These are phyloP conservation scores for Lottia scabra DNA, from an alignment of 2,888 invertebrate genomes.

Conservation along the genomic window DNA sequence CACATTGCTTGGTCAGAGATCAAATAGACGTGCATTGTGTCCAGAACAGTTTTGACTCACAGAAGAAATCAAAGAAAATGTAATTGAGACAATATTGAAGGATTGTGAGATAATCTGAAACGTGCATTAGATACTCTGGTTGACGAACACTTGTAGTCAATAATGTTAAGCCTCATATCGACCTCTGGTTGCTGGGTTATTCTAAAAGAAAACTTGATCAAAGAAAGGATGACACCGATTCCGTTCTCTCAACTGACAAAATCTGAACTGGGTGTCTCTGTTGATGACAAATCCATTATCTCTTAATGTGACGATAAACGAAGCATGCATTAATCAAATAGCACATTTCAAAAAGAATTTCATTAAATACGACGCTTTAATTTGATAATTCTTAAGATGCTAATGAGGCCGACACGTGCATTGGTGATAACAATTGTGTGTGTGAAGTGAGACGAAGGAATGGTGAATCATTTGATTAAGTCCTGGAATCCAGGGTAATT, in stretches of 20 bases:
- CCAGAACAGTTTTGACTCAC: background rate
- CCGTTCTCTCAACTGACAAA: background rate
- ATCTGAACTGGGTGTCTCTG: background rate
- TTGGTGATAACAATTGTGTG: constrained; percentile 3
- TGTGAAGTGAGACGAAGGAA: background rate
- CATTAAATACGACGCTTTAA: constrained; percentile 1
- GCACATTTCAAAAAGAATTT: constrained; percentile 3
- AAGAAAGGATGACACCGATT: background rate
- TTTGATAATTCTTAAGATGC: constrained; percentile 4
- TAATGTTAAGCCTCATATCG: background rate
- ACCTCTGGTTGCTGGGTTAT: background rate
- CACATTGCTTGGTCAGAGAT: too few species aligned
- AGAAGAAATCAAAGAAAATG: background rate
- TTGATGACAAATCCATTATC: constrained; percentile 2
- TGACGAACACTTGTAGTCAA: constrained; percentile 1
- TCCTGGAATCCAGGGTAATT: background rate
- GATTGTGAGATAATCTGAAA: background rate
- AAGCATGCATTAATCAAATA: constrained; percentile 4
- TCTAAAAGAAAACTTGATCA: background rate
- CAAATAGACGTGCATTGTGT: too few species aligned
- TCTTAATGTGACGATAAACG: constrained; percentile 4
- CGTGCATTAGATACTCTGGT: background rate
- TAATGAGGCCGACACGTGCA: background rate
- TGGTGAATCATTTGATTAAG: constrained; percentile 1
- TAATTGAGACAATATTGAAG: background rate